These are phyloP conservation scores for Barbus barbus DNA, from an alignment of 2,113 vertebrate species.

Conservation along the genomic window DNA sequence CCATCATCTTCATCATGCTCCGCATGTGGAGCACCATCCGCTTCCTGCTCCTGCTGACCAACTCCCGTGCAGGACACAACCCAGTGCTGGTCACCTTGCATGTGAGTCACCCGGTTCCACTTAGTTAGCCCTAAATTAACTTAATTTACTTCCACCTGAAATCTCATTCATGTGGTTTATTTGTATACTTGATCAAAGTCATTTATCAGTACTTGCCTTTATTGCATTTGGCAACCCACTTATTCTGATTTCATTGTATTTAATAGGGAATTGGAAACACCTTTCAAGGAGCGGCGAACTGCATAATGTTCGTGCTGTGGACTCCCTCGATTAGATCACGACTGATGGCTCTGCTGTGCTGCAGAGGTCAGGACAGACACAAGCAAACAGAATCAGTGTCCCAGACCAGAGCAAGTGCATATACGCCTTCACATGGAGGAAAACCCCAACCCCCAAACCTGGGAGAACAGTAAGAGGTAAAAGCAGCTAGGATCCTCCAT, in stretches of 20 bases:
- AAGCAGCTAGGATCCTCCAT: not conserved
- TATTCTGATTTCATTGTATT: not conserved
- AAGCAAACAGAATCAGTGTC: not conserved
- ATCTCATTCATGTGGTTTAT: not conserved
- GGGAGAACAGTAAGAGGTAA: not conserved
- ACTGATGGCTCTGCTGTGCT: constrained; percentile 71
- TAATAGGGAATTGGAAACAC: constrained; percentile 93
- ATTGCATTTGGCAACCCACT: not conserved
- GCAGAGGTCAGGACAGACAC: constrained; percentile 63
- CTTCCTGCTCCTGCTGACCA: constrained; percentile 85
- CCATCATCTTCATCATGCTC: constrained; percentile 89
- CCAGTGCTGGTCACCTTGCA: constrained; percentile 86
- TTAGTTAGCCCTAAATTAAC: not conserved
- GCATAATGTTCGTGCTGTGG: constrained; percentile 89
- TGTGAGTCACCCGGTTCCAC: constrained; percentile 69
- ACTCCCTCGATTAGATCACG: constrained; percentile 78
- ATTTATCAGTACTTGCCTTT: not conserved
- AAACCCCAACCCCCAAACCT: not conserved
- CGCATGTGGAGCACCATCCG: constrained; percentile 94
- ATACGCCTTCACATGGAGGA: not conserved
- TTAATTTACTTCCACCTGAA: not conserved
- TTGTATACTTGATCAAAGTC: constrained; percentile 16
- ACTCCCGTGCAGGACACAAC: constrained; percentile 77
- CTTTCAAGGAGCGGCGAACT: constrained; percentile 95
- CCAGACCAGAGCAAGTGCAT: not conserved